Base-by-base conservation (phyloP, 2,888 invertebrate species). In the Tenodera sinensis region DNA sequence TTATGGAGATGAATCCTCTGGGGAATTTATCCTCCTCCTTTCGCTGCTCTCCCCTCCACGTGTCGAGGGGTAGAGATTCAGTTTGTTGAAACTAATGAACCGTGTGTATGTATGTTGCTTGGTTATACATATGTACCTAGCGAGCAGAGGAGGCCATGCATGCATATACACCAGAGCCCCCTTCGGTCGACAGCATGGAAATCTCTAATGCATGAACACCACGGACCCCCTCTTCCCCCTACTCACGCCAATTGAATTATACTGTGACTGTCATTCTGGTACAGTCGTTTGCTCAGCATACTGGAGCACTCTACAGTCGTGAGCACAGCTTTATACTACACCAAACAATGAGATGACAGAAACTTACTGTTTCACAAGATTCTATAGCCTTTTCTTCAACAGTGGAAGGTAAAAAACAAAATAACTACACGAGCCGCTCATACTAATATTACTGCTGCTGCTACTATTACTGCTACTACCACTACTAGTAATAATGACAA, bases 1-100 rank as follows among this genome's bases (percentile, higher is more conserved):
- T 90, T 90, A 90, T 90, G 90, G 89, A 90, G 89, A 90, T 90
- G 89, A 85, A 88, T 34, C 87, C 87, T 82, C 86, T 25, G 86
- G 86, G 81, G 81, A 86, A 71, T 85, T 85, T 85, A 71, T 71
- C 54, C 85, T 47, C 85, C 28, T 54, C 14, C 27, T 27, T 27
- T 47, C 84, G 83, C 71, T 54, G 34, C 88, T 30, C 82, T 85
- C 47, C 71, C 82, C 83, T 30, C 25, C 84, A 27, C 54, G 81
- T 34, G 87, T 47, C 25, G 54, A 87, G 81, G 30, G 81, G 30
- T 47, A 47, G 81, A 81, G 71, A n/a, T 81, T 81, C 87, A 88
- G 90, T 90, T 88, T 89, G 88, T 89, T 30, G 89, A 88, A 87
- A 88, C 89, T 90, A 90, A 90, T 90, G 90, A 90, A 90, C 90